Conservation (phyloP, 1,140 invertebrate species). For the Neodiprion pinetum region DNA sequence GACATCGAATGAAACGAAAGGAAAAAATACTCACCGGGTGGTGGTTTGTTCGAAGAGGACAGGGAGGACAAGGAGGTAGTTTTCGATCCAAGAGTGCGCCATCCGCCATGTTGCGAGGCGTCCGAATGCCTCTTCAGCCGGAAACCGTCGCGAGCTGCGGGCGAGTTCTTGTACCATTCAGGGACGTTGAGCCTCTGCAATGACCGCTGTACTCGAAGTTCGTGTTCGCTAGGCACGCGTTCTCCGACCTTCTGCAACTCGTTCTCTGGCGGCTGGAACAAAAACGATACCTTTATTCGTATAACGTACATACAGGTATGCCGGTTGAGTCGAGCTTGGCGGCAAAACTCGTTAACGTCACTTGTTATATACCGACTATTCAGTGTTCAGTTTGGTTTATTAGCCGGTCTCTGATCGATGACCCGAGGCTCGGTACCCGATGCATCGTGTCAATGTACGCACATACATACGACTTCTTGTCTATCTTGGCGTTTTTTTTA, state of each 20-base stretch:
- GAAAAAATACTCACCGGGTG: constrained; percentile 40
- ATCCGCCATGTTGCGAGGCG: constrained; percentile 68
- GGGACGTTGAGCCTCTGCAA: constrained; percentile 92
- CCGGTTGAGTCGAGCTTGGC: too few species aligned
- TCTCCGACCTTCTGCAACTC: constrained; percentile 84
- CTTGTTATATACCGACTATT: too few species aligned
- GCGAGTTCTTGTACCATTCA: constrained; percentile 92
- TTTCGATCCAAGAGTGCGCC: constrained; percentile 78
- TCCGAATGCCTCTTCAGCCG: constrained; percentile 73
- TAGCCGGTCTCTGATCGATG: too few species aligned
- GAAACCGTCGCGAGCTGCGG: constrained; percentile 73
- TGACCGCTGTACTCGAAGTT: constrained; percentile 89
- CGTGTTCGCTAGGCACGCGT: constrained; percentile 86
- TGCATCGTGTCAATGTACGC: too few species aligned
- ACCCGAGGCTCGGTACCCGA: too few species aligned
- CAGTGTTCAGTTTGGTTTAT: too few species aligned
- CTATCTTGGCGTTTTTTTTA: too few species aligned
- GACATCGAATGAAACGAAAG: too few species aligned
- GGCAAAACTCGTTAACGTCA: too few species aligned
- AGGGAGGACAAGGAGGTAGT: constrained; percentile 78
- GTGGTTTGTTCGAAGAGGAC: constrained; percentile 60
- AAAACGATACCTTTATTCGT: neutral
- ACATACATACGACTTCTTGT: too few species aligned
- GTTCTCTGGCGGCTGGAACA: constrained; percentile 88
- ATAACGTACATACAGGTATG: neutral